Evolutionary conservation across 1,140 invertebrate species (phyloP).

Genomic region (Dinothrombium tinctorium): DNA sequence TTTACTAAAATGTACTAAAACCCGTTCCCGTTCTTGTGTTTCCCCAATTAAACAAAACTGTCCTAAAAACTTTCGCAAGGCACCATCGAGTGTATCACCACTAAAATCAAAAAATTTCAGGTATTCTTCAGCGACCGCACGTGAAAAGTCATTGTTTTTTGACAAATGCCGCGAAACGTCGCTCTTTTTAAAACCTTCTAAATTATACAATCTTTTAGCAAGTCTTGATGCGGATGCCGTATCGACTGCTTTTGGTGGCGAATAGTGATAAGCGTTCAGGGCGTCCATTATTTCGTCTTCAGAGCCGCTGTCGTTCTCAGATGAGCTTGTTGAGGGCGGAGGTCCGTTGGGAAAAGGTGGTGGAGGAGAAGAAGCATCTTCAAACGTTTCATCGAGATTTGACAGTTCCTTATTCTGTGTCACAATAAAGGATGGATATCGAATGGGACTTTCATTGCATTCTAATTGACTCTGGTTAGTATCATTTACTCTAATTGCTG

Average conservation of each 20-base stretch:
- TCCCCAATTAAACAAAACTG: conserved; percentile 83
- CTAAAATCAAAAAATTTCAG: conserved; percentile 81
- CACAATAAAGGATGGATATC: too few species aligned
- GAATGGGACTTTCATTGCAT: too few species aligned
- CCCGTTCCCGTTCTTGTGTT: conserved; percentile 84
- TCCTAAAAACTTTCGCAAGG: conserved; percentile 72
- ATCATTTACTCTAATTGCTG: too few species aligned
- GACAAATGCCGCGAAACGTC: conserved; percentile 85
- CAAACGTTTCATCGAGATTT: too few species aligned
- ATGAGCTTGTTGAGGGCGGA: neutral
- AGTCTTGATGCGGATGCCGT: conserved; percentile 71
- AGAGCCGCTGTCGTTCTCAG: neutral
- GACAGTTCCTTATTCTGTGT: too few species aligned
- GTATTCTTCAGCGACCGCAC: conserved; percentile 87
- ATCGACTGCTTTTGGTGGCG: conserved; percentile 63
- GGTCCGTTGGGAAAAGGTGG: neutral
- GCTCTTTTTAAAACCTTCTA: conserved; percentile 74
- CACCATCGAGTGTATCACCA: conserved; percentile 62
- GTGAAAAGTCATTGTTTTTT: conserved; percentile 94
- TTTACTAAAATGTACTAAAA: conserved; percentile 86
- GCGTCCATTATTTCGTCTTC: conserved; percentile 2
- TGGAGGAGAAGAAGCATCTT: neutral
- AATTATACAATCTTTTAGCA: conserved; percentile 45
- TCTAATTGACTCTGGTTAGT: too few species aligned
- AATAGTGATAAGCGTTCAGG: conserved; percentile 23